Base-by-base conservation (phyloP, 1,140 invertebrate genomes). In the Agraylea sexmaculata region DNA sequence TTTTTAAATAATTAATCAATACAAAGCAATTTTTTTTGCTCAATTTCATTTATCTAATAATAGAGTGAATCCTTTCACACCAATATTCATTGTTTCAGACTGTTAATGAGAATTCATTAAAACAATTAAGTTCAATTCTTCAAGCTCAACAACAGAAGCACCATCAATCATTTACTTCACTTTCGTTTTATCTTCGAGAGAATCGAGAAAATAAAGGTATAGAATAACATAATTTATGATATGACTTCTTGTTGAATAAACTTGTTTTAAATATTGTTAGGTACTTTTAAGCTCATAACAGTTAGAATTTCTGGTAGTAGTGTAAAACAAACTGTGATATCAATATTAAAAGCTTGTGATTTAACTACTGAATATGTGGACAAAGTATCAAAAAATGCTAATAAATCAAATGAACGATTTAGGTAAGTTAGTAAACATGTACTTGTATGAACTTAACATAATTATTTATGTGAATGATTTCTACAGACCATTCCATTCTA, bases 81-180 rank as follows among this genome's bases (percentile, higher is more conserved):
- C 23, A 7, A 25, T 38, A 15, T 28, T 38, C 4, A 11, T 46
- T 35, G 30, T 66, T 73, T 23, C 55, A 85, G 81, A 69, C 71
- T 15, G 75, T 81, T 4, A 89, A 89, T 69, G 85, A 87, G 62
- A 77, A 82, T 53, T 86, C 83, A 17, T 57, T 87, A 42, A 83
- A 87, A 59, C 69, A 74, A 37, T 55, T 87, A 30, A 85, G 82
- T 64, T 75, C 74, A 13, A 75, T 80, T 50, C 56, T 87, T 23
- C 73, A 83, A 59, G 70, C 60, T 25, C 53, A 81, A 16, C 73
- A 79, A 47, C 62, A 71, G 37, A 67, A 68, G 37, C 63, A 60
- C 46, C 59, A 64, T 15, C 55, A 66, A 16, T 59, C 62, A 32
- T 71, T 75, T 10, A 68, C 69, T 1, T 71, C 58, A 19, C 53